phyloP scores from a whole-genome alignment of 2,888 invertebrate species.

The Spilarctia lutea region DNA sequence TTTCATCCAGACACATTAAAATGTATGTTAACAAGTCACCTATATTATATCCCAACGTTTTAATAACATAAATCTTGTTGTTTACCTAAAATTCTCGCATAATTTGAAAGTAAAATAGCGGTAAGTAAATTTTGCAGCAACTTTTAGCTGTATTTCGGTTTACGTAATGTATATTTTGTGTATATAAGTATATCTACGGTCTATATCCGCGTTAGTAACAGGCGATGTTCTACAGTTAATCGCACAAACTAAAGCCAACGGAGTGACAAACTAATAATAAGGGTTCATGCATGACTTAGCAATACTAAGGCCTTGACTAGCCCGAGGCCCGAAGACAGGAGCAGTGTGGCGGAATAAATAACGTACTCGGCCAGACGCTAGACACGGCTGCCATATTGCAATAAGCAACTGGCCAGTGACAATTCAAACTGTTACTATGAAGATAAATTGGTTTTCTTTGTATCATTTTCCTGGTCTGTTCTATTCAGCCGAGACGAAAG shows the following conservation, averaged over 20 bases:
- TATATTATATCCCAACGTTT: not conserved
- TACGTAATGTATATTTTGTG: not conserved
- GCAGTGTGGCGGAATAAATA: slow-evolving; percentile 64
- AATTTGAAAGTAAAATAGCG: not conserved
- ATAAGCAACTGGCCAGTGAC: slow-evolving; percentile 13
- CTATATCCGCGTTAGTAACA: not conserved
- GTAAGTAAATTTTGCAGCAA: not conserved
- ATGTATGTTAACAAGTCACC: not conserved
- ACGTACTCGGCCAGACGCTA: slow-evolving; percentile 53
- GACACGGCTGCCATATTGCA: slow-evolving; percentile 31
- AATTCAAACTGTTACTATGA: slow-evolving; percentile 9
- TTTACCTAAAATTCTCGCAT: not conserved
- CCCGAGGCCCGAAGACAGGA: slow-evolving; percentile 41
- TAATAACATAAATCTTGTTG: not conserved
- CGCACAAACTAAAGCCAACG: slow-evolving; percentile 42
- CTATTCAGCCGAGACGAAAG: slow-evolving; percentile 10
- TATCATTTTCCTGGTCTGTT: not conserved
- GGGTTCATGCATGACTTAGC: slow-evolving; percentile 60
- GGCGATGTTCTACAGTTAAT: slow-evolving; percentile 20
- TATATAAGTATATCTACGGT: not conserved
- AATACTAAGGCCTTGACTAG: slow-evolving; percentile 46
- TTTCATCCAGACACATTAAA: not conserved
- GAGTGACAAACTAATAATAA: slow-evolving; percentile 63
- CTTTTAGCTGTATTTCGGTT: not conserved
- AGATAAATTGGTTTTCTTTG: slow-evolving; percentile 16